Evolutionary conservation across 2,113 vertebrate genomes (phyloP).

Genomic region (Hiodon alosoides): DNA sequence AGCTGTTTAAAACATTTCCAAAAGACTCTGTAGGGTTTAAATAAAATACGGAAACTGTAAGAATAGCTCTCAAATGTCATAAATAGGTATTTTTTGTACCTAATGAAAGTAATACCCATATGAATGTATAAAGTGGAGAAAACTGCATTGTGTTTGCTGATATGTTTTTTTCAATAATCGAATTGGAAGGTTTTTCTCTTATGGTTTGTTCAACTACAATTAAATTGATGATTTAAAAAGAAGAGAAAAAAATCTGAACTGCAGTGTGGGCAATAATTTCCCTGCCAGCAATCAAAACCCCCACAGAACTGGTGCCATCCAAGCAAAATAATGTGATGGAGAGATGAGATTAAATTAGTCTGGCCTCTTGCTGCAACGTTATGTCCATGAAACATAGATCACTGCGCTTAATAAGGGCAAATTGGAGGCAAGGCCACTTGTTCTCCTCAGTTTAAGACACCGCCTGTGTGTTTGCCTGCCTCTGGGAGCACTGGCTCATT

Average conservation of each 20-base stretch:
- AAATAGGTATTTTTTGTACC: too few species aligned
- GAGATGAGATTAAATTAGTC: conserved; percentile 34
- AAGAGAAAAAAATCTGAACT: conserved; percentile 8
- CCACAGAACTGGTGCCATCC: neutral
- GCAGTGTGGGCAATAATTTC: conserved; percentile 12
- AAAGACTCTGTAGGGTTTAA: neutral
- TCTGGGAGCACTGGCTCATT: conserved; percentile 2
- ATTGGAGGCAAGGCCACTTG: conserved; percentile 20
- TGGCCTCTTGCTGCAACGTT: conserved; percentile 26
- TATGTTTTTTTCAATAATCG: neutral
- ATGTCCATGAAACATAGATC: conserved; percentile 31
- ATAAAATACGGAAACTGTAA: neutral
- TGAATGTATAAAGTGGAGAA: neutral
- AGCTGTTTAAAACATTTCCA: neutral
- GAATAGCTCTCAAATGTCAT: too few species aligned
- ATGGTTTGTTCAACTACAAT: conserved; percentile 16
- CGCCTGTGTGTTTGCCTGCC: neutral
- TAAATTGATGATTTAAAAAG: conserved; percentile 17
- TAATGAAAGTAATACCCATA: neutral
- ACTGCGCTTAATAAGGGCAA: conserved; percentile 27
- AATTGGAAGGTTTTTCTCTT: neutral
- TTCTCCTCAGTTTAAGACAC: neutral
- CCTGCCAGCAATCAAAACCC: conserved; percentile 1
- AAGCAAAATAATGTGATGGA: conserved; percentile 16
- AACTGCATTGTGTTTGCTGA: neutral